Base-by-base conservation (phyloP, 2,797 vertebrate genomes). In the Eurystomus glaucurus region DNA sequence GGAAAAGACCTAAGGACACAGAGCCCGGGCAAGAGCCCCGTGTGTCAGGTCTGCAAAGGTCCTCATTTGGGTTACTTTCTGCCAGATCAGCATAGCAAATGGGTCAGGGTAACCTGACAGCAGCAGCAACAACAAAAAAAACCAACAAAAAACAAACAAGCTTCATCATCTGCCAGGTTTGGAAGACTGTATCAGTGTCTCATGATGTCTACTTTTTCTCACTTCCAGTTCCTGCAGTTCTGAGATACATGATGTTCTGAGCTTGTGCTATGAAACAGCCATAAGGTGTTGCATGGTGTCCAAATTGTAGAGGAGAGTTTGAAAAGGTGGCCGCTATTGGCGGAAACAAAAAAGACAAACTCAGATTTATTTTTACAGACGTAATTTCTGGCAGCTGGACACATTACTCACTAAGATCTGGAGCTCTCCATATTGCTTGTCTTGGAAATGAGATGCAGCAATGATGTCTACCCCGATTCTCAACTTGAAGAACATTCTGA, bases 1-100 rank as follows among this genome's bases (percentile, higher is more conserved):
- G 13, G 22, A 55, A 86, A 71, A 75, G 5, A 14, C 26, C 3
- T 23, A 12, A 14, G 7, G 4, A 37, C 26, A 39, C 10, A 45
- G 28, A 35, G 3, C 2, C 0, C 0, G 13, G 25, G 31, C 25
- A 93, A 75, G 1, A 64, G n/a, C 12, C 29, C 19, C 14, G 1
- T 29, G 14, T 1, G 0, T 2, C 10, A 19, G 37, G 2, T 11
- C 15, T 45, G 26, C 22, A 45, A 17, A 68, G 50, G 7, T 61
- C 25, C 9, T 87, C 8, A 33, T 33, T 6, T 54, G 11, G 13
- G 4, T 43, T 71, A 10, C 37, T n/a, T 84, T 89, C 37, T 90
- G 25, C 18, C 69, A 81, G 55, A 35, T 13, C 51, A 62, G 17
- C 9, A 14, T 2, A 64, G 50, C 13, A 76, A 85, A 64, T 18